A percentile compares a stretch with the other conserved stretches of the same genome.
phyloP scores from a whole-genome alignment of 2,888 invertebrate species.

The Hermaeophaga mercurialis region DNA sequence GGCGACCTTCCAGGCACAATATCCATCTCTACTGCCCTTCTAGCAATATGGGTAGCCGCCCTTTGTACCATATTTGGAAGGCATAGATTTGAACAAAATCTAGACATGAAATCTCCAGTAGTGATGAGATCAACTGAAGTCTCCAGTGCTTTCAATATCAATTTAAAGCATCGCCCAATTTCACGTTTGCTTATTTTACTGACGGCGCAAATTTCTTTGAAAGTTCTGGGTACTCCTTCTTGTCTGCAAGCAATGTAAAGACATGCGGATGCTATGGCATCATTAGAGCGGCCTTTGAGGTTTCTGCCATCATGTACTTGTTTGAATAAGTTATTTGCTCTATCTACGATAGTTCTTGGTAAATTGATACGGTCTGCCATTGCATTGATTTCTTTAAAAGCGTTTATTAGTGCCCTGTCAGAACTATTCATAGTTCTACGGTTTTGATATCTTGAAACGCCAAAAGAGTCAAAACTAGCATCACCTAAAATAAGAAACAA shows the following conservation, averaged over 20 bases:
- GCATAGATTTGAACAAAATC: slow-evolving; percentile 96
- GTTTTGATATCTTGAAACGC: slow-evolving; percentile 77
- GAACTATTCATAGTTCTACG: slow-evolving; percentile 87
- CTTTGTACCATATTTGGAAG: slow-evolving; percentile 86
- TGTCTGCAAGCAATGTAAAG: slow-evolving; percentile 98
- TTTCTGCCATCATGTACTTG: slow-evolving; percentile 98
- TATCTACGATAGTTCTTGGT: slow-evolving; percentile 94
- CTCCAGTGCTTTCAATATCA: slow-evolving; percentile 93
- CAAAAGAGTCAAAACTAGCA: slow-evolving; percentile 88
- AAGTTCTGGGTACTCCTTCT: slow-evolving; percentile 97
- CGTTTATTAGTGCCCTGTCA: slow-evolving; percentile 93
- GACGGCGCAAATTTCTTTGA: slow-evolving; percentile 99
- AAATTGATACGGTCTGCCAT: slow-evolving; percentile 99
- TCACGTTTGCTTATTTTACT: slow-evolving; percentile 99
- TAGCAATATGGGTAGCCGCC: slow-evolving; percentile 96
- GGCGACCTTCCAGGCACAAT: slow-evolving; percentile 98
- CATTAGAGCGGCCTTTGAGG: slow-evolving; percentile 90
- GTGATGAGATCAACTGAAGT: slow-evolving; percentile 98
- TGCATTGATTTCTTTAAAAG: slow-evolving; percentile 94
- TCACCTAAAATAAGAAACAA: slow-evolving; percentile 59
- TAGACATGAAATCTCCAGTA: slow-evolving; percentile 98
- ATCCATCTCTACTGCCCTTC: slow-evolving; percentile 95
- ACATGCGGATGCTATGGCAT: slow-evolving; percentile 98
- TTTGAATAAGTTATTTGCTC: slow-evolving; percentile 96
- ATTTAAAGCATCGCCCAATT: slow-evolving; percentile 96